Base-by-base conservation (phyloP, 2,888 invertebrate genomes). In the Amblyteles armatorius region DNA sequence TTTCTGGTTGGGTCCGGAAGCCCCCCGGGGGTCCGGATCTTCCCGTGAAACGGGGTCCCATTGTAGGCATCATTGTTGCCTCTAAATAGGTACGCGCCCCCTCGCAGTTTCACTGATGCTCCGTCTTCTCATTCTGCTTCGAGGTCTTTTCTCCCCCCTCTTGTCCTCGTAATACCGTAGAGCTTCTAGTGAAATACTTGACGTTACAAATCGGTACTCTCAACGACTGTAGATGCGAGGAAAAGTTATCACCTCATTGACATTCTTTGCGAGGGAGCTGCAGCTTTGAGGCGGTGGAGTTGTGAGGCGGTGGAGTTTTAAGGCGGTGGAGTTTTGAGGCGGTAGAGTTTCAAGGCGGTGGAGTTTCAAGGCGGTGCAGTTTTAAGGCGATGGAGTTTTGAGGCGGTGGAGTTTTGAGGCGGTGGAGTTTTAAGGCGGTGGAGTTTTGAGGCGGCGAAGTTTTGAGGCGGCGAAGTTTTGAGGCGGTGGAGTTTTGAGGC, bases 21-120 rank as follows among this genome's bases (percentile, higher is more conserved):
- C 91, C 89, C 91, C 90, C 89, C 86, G 89, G 90, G 88, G 91
- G 89, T 88, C 88, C 90, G 90, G 88, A 90, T 91, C 90, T 89
- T 86, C 81, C 87, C 90, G 89, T 90, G 90, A 93, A 93, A 91
- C 90, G 89, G 89, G 83, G 71, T 88, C 86, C 79, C 79, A 89
- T 92, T 92, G 92, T 93, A 85, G 81, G 84, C 19, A 40, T 83
- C 84, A 92, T 93, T 93, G 92, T 92, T 68, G 83, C 57, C 80
- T 87, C 84, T 91, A 92, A 93, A 92, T 92, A 92, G 90, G 89
- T 85, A 85, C 88, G 88, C 88, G 87, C 83, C 55, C 79, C 57
- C 52, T 67, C 33, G 22, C 36, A 52, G 67, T 40, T 50, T 55
- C 33, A 9, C 11, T 7, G 33, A 36, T 77, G 67, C 29, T 60